Evolutionary conservation across 2,888 invertebrate genomes (phyloP).

Genomic region (Polymixis lichenea): DNA sequence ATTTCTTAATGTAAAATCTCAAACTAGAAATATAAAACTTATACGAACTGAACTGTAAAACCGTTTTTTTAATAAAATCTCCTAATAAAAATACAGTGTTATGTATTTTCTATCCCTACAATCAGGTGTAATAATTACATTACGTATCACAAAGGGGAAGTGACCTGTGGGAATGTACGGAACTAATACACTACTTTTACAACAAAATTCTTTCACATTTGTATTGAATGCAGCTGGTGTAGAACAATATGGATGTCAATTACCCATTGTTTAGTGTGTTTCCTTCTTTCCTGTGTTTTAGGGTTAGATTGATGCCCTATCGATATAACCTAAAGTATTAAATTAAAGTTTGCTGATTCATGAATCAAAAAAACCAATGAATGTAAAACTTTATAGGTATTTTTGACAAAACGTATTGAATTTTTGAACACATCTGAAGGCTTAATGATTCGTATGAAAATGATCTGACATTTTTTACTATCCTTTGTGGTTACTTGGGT

Average conservation of each 20-base stretch:
- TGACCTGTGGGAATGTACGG: constrained; percentile 72
- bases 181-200: constrained; percentile 61
- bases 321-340: not conserved
- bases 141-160: constrained; percentile 71
- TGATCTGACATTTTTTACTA: too few species aligned
- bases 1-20: too few species aligned
- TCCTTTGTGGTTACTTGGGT: not conserved
- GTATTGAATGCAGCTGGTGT: constrained; percentile 60
- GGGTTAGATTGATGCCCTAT: constrained; percentile 1
- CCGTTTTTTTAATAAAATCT: too few species aligned
- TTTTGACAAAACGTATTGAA: too few species aligned
- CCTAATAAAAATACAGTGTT: not conserved
- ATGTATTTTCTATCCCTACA: constrained; percentile 74
- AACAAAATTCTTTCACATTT: constrained; percentile 62
- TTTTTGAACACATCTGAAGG: not conserved
- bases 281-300: constrained; percentile 41
- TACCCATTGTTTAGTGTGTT: constrained; percentile 46
- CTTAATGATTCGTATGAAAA: not conserved
- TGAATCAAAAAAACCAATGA: too few species aligned
- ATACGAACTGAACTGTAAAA: too few species aligned
- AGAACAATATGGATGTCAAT: constrained; percentile 56
- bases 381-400: too few species aligned
- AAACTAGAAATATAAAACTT: too few species aligned
- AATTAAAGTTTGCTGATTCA: not conserved
- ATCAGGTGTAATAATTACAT: constrained; percentile 79